phyloP scores from a whole-genome alignment of 1,140 invertebrate genomes.

The Diachasmimorpha longicaudata region DNA sequence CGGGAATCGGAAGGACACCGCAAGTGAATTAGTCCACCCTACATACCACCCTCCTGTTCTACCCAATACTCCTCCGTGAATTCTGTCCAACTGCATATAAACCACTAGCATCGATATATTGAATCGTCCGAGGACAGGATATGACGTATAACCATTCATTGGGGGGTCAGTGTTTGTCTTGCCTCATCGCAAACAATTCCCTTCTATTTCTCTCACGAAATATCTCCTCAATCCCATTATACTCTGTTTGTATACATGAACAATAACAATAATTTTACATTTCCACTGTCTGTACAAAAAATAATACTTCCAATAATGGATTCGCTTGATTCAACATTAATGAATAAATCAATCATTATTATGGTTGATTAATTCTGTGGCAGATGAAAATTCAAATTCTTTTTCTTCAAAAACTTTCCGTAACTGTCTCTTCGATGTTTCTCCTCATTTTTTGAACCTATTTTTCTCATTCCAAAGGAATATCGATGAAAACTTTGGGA shows the following conservation, averaged over 20 bases:
- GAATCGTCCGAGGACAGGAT: background rate
- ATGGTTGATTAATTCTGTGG: no score
- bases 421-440: no score
- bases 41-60: background rate
- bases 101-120: background rate
- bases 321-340: no score
- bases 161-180: background rate
- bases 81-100: background rate
- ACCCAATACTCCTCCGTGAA: background rate
- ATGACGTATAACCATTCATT: background rate
- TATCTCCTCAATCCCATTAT: background rate
- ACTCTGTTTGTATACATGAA: background rate
- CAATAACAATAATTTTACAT: no score
- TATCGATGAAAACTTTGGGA: no score
- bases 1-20: constrained; percentile 14
- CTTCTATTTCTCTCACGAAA: background rate
- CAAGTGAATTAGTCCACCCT: constrained; percentile 8
- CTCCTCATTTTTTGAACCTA: no score
- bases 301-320: no score
- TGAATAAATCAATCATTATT: no score
- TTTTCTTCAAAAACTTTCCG: no score
- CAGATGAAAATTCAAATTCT: no score
- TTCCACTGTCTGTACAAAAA: no score
- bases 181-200: background rate
- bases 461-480: no score